Evolutionary conservation across 2,797 vertebrate species (phyloP).

Genomic region (Anas georgica): DNA sequence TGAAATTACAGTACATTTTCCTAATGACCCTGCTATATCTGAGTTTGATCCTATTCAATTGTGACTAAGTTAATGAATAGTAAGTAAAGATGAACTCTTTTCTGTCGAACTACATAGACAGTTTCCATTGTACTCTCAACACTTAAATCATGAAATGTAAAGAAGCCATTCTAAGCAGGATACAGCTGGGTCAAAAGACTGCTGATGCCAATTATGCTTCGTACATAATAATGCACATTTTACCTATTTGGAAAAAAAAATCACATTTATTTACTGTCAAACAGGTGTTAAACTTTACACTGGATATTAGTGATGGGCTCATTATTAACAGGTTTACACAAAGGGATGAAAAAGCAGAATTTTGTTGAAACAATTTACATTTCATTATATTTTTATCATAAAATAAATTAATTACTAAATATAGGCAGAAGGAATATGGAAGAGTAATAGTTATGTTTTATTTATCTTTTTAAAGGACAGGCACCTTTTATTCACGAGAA

Average conservation of each 20-base stretch:
- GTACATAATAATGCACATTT: slow-evolving; percentile 78
- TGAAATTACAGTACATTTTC: slow-evolving; percentile 45
- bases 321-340: slow-evolving; percentile 97
- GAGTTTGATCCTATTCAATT: slow-evolving; percentile 11
- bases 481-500: slow-evolving; percentile 86
- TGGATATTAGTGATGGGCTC: slow-evolving; percentile 97
- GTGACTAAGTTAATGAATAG: slow-evolving; percentile 24
- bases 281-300: slow-evolving; percentile 99
- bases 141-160: neutral
- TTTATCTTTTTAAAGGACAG: slow-evolving; percentile 83
- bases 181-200: neutral
- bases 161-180: slow-evolving; percentile 20
- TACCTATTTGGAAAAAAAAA: slow-evolving; percentile 91
- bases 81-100: slow-evolving; percentile 35
- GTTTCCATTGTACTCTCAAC: neutral
- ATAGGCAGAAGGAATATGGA: slow-evolving; percentile 89
- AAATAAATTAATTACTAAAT: slow-evolving; percentile 97
- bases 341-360: slow-evolving; percentile 89
- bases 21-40: neutral
- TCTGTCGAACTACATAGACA: neutral
- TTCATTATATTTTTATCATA: slow-evolving; percentile 86
- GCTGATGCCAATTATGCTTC: slow-evolving; percentile 62
- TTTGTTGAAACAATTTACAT: slow-evolving; percentile 93
- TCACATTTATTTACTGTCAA: slow-evolving; percentile 99
- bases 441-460: slow-evolving; percentile 80